Evolutionary conservation across 2,888 invertebrate genomes (phyloP).

Genomic region (Spodoptera littoralis): DNA sequence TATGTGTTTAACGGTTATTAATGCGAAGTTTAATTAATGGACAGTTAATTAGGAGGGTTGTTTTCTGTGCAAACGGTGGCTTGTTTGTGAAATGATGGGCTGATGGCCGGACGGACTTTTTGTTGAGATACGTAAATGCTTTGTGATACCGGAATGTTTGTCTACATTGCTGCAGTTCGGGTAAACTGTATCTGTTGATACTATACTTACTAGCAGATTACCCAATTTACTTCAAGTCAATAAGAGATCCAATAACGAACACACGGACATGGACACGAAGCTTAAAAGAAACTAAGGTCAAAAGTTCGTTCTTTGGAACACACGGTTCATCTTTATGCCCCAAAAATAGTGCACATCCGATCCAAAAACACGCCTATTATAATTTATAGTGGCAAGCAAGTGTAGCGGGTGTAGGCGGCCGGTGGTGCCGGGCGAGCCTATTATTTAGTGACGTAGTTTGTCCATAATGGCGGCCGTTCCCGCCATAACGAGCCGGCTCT

Average conservation of each 20-base stretch:
- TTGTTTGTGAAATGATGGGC: constrained; percentile 14
- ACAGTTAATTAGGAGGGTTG: constrained; percentile 34
- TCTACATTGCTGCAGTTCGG: background rate
- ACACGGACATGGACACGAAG: too few species aligned
- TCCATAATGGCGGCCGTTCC: constrained; percentile 64
- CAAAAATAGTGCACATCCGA: constrained; percentile 36
- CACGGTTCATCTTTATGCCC: constrained; percentile 6
- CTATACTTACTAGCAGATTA: too few species aligned
- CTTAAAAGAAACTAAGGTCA: too few species aligned
- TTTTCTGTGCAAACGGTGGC: constrained; percentile 9
- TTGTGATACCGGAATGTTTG: constrained; percentile 17
- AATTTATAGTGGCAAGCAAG: constrained; percentile 44
- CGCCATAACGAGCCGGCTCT: constrained; percentile 61
- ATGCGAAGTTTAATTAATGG: constrained; percentile 52
- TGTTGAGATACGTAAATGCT: constrained; percentile 5
- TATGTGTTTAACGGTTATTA: constrained; percentile 56
- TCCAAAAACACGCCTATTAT: constrained; percentile 43
- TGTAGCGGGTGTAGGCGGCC: constrained; percentile 31
- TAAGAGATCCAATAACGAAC: too few species aligned
- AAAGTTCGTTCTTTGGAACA: too few species aligned
- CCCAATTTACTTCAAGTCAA: too few species aligned
- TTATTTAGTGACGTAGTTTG: constrained; percentile 71
- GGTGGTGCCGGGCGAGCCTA: constrained; percentile 53
- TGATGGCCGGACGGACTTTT: constrained; percentile 8
- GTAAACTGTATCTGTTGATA: too few species aligned